Evolutionary conservation across 37 sponge, comb jelly and placozoan species (phyloP), one percentile per base, ranked within the genome.

Genomic region (Haliclona indistincta): DNA sequence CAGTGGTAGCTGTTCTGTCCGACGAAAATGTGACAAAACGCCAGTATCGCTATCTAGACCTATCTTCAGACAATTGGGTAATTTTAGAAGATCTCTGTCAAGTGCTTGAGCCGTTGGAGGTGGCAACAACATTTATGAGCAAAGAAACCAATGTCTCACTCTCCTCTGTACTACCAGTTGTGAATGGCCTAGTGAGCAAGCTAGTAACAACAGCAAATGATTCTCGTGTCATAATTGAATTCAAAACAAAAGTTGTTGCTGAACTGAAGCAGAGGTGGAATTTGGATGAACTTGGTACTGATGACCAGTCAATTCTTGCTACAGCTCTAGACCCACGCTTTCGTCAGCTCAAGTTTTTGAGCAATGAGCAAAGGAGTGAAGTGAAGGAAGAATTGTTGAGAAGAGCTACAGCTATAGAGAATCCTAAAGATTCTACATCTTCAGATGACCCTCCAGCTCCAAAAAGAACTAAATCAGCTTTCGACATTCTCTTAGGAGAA

Each of bases 291-390:
- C 41, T 68, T 68, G 69, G 38, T 68, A 28, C 44, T 35, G 38
- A 4, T n/a, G 45, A 22, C 38, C 19, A 65, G 13, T 43, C 67
- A 28, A 47, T 65, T 41, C 66, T 65, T 64, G 32, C 54, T 49
- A 35, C 67, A 38, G 78, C 78, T 45, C 33, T 77, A 32, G 78
- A 77, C 52, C 78, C 78, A 10, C 23, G 77, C 23, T 64, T 61
- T 32, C 2, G 34, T 13, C 43, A 63, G 2, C 60, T 74, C 1
- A 55, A 56, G 26, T 74, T 74, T 36, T 38, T 56, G 17, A 74
- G 22, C 34, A 34, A 38, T 20, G 75, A 74, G 40, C 75, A 74
- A 25, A n/a, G n/a, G n/a, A 19, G 26, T 11, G 25, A 38, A 56
- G 75, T 55, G 19, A 29, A 7, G 35, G 58, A 55, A 3, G 38